Conservation (phyloP, 2,888 invertebrate genomes). For the Adelphocoris suturalis region DNA sequence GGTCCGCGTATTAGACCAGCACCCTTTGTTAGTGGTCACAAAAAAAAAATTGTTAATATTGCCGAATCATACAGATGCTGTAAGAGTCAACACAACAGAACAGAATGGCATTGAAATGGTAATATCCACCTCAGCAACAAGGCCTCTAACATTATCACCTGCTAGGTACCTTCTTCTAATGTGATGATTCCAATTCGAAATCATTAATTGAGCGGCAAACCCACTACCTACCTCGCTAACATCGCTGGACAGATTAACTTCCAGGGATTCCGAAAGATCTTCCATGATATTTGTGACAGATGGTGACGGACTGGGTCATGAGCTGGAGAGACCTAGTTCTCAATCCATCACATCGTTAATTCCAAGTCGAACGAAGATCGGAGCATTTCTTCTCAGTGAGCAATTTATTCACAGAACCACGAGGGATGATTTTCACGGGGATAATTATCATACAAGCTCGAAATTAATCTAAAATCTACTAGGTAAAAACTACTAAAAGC, state of each 20-base stretch:
- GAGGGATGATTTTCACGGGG: not conserved
- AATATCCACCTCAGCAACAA: no score
- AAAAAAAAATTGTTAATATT: no score
- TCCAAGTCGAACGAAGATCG: not conserved
- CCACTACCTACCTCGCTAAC: constrained; percentile 11
- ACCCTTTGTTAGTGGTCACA: no score
- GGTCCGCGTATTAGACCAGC: no score
- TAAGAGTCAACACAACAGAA: no score
- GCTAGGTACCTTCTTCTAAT: no score
- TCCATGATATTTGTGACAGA: constrained; percentile 49
- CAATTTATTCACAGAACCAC: not conserved
- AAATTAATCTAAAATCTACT: not conserved
- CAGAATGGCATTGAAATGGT: no score
- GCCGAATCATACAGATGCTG: no score
- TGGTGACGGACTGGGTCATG: constrained; percentile 43
- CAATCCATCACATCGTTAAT: not conserved
- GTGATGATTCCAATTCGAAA: no score
- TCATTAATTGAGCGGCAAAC: not conserved
- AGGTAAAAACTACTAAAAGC: not conserved
- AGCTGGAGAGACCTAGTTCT: not conserved
- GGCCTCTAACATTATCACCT: no score
- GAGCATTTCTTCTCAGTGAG: not conserved
- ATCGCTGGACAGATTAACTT: constrained; percentile 34
- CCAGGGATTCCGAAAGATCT: constrained; percentile 50
- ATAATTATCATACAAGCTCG: not conserved